These are phyloP conservation scores for Ciona savignyi DNA, from an alignment of 23 tunicate genomes.

Conservation along the genomic window DNA sequence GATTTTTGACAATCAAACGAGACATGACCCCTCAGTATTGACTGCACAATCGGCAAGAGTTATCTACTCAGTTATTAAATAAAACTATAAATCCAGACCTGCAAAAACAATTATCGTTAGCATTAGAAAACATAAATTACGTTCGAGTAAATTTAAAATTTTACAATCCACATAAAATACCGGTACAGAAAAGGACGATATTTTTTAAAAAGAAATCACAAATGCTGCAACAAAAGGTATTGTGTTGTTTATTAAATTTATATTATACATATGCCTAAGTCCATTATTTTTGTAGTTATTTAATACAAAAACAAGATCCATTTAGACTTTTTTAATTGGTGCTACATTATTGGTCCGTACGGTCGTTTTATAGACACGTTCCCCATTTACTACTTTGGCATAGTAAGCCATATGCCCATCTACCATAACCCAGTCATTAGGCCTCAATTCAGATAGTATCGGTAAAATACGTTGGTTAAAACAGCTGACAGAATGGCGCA, in stretches of 20 bases:
- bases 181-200: too few species aligned
- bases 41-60: too few species aligned
- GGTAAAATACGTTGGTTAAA: not conserved
- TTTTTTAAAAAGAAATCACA: too few species aligned
- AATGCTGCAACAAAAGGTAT: too few species aligned
- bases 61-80: too few species aligned
- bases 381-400: not conserved
- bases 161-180: too few species aligned
- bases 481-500: not conserved
- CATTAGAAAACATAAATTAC: not conserved
- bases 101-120: too few species aligned
- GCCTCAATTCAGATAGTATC: not conserved
- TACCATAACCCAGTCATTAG: not conserved
- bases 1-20: constrained; percentile 66
- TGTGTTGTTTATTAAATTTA: too few species aligned
- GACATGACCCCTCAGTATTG: too few species aligned
- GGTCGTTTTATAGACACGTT: not conserved
- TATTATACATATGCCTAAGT: too few species aligned
- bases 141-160: not conserved
- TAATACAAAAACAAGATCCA: not conserved
- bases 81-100: too few species aligned
- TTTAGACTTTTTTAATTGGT: not conserved
- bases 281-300: not conserved
- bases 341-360: not conserved
- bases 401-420: not conserved